Evolutionary conservation across 1,140 invertebrate species (phyloP).

Genomic region (Dysdera silvatica): DNA sequence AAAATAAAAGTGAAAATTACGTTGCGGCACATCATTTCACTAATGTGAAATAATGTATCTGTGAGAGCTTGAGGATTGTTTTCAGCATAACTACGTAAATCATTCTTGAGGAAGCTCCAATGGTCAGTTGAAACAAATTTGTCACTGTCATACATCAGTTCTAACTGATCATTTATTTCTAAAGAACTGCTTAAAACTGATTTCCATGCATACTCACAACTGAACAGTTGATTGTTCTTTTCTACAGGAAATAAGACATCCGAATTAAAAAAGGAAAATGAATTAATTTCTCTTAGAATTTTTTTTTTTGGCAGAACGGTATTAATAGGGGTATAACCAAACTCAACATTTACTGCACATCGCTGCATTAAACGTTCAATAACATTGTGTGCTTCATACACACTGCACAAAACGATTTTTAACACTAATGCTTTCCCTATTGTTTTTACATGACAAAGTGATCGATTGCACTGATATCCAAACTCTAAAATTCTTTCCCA

Average conservation of each 20-base stretch:
- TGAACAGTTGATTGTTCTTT: too few relatives aligned
- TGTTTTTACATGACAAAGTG: background rate
- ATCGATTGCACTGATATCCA: conserved; percentile 8
- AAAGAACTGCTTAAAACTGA: background rate
- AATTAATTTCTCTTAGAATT: background rate
- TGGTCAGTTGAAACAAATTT: background rate
- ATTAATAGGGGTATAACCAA: background rate
- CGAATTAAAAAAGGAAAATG: background rate
- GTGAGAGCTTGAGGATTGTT: conserved; percentile 2
- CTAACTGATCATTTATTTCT: conserved; percentile 15
- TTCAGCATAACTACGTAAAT: background rate
- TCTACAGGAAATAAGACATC: background rate
- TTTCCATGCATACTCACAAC: conserved; percentile 22
- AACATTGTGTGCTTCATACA: background rate
- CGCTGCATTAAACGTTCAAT: conserved; percentile 22
- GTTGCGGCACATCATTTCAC: conserved; percentile 10
- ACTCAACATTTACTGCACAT: conserved; percentile 5
- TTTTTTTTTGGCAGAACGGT: background rate
- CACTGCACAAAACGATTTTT: conserved; percentile 3
- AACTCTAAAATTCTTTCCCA: conserved; percentile 17
- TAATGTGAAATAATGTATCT: conserved; percentile 12
- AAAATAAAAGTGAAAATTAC: conserved; percentile 19
- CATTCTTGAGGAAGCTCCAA: conserved; percentile 4
- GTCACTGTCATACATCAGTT: background rate
- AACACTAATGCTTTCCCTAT: conserved; percentile 13